phyloP scores from a whole-genome alignment of 2,113 vertebrate genomes.

The Microcebus tavaratra region DNA sequence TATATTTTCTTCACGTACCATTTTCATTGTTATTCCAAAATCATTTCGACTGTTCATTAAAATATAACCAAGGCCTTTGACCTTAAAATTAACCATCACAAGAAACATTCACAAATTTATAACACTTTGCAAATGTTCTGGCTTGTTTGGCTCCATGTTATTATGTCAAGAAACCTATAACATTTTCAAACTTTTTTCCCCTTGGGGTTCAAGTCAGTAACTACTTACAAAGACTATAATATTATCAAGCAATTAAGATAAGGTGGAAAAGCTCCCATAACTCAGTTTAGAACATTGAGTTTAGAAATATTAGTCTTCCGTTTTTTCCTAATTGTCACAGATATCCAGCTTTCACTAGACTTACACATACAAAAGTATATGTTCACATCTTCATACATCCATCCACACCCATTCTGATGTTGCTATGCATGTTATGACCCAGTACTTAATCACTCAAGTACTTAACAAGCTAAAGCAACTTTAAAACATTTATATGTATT shows the following conservation, averaged over 20 bases:
- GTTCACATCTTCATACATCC: not conserved
- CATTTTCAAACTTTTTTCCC: conserved; percentile 52
- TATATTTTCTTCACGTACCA: conserved; percentile 16
- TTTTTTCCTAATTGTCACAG: conserved; percentile 1
- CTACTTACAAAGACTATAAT: conserved; percentile 21
- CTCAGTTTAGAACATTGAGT: conserved; percentile 10
- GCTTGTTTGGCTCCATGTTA: conserved; percentile 61
- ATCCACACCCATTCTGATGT: not conserved
- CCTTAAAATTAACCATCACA: conserved; percentile 68
- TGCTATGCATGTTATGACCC: not conserved
- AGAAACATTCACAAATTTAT: conserved; percentile 63
- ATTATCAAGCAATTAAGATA: conserved; percentile 56
- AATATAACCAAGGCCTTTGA: conserved; percentile 61
- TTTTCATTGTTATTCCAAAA: conserved; percentile 60
- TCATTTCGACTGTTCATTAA: conserved; percentile 60
- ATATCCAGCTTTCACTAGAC: not conserved
- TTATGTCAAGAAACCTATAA: conserved; percentile 45
- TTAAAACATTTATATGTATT: not conserved
- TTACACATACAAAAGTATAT: conserved; percentile 20
- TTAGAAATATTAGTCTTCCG: not conserved
- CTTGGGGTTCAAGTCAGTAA: conserved; percentile 37
- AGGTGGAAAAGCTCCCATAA: conserved; percentile 24
- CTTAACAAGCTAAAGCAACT: not conserved
- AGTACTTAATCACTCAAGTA: not conserved
- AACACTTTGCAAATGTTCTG: conserved; percentile 55